Base-by-base conservation (phyloP, 2,113 vertebrate genomes). In the Hemibagrus wyckioides region DNA sequence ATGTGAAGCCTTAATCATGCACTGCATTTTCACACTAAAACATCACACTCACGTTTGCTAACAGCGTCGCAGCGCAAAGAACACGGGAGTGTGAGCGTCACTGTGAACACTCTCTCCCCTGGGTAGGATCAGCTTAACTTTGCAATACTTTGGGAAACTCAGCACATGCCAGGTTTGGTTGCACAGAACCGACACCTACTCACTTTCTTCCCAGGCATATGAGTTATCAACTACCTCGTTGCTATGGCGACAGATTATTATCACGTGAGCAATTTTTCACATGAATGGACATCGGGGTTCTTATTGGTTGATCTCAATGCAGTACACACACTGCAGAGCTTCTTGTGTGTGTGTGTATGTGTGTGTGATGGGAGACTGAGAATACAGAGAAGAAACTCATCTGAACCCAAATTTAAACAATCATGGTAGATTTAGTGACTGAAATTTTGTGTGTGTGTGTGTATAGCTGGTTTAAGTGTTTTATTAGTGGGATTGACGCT, bases 371-470 rank as follows among this genome's bases (percentile, higher is more conserved):
- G 30, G 5, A 23, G 79, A 25, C 21, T 8, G 30, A 57, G 79
- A 33, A 56, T n/a, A 80, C 6, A 13, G 33, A 61, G 39, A 90
- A 94, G 92, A 94, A 94, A 90, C 89, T 94, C 90, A 93, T 91
- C 89, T 94, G 92, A 94, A 89, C 88, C 88, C 91, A 91, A 94
- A 91, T 94, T 91, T 92, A 92, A 93, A 94, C 23, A 56, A 92
- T 94, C 95, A 92, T 94, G 95, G 94, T 91, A 92, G 94, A 94
- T 95, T 28, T 69, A 69, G 65, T 36, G 36, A 69, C 30, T 69
- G n/a, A 65, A 65, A n/a, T 7, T 73, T 17, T 73, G 36, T 73
- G 80, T 82, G 79, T 57, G 52, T 80, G 79, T 80, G 52, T 80
- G 52, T 80, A 15, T 80, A 15, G 36, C 56, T 82, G 57, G 80